Percentiles rank a stretch among this genome's conserved stretches.
phyloP scores from a whole-genome alignment of 1,140 invertebrate species.

The Drosophila watanabei region DNA sequence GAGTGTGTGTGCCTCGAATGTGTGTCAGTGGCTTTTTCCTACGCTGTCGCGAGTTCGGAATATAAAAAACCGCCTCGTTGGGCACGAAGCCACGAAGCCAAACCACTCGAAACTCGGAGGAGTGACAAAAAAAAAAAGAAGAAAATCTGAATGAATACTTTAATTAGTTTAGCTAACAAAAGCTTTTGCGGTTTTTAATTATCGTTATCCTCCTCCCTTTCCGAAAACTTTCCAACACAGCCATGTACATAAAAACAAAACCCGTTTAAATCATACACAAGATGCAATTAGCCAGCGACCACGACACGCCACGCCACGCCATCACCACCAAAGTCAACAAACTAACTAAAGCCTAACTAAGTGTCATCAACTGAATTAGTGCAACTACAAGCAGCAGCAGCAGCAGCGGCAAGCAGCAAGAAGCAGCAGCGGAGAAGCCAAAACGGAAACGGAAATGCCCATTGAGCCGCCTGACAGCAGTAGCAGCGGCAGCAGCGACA shows the following conservation, averaged over 20 bases:
- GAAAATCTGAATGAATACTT: conserved; percentile 50
- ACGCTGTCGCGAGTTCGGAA: conserved; percentile 20
- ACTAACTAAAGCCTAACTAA: conserved; percentile 44
- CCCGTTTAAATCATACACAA: conserved; percentile 60
- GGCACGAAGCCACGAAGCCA: conserved; percentile 63
- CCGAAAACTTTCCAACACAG: conserved; percentile 25
- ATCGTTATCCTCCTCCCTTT: not conserved
- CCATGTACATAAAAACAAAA: conserved; percentile 75
- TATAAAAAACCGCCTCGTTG: conserved; percentile 71
- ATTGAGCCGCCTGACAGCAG: conserved; percentile 55
- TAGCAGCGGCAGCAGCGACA: conserved; percentile 15
- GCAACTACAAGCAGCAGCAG: conserved; percentile 32
- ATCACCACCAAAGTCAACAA: conserved; percentile 36
- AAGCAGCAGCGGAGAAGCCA: not conserved
- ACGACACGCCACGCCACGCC: conserved; percentile 31
- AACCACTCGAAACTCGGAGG: conserved; percentile 32
- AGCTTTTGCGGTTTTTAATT: conserved; percentile 47
- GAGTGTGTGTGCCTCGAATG: conserved; percentile 63
- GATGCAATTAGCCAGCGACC: conserved; percentile 55
- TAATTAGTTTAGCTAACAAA: conserved; percentile 57
- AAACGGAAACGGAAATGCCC: conserved; percentile 75
- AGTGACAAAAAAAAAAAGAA: conserved; percentile 1
- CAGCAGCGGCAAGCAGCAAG: too few relatives aligned
- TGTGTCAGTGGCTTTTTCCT: conserved; percentile 73
- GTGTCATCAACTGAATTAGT: conserved; percentile 50